Base-by-base conservation (phyloP, 2,888 invertebrate genomes). In the Cotesia congregata region DNA sequence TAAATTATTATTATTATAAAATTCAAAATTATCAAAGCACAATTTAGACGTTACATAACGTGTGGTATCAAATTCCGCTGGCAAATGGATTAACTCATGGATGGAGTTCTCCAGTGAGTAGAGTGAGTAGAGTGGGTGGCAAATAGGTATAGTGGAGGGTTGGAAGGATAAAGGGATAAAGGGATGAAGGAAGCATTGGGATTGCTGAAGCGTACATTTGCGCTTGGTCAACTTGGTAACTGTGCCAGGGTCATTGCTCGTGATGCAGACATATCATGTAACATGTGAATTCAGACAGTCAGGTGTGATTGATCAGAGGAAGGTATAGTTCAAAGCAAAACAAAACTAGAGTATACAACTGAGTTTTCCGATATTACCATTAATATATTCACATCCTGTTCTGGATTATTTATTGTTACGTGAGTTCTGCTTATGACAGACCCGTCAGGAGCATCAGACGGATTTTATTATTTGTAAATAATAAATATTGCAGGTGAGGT, bases 21-120 rank as follows among this genome's bases (percentile, higher is more conserved):
- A 30, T 30, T 30, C 0, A 30, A 30, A 30, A 30, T 30, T 30
- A 30, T 30, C 30, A 30, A 30, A 30, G 30, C 30, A 30, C 3
- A 30, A 50, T 50, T 50, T 50, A 12, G 50, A 50, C 50, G 50
- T 50, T 50, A 50, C 50, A 50, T 50, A 50, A 50, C 50, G 50
- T 9, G 50, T 50, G 3, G 12, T 2, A 50, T 12, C 12, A 67
- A 67, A 67, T 67, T 12, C 67, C 39, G 30, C 5, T 39, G 4
- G 67, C 67, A 67, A 67, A 67, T 67, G 67, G 67, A 67, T 67
- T 67, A 67, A 67, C 67, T 67, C 30, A 50, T 12, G 9, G 50
- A 50, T 2, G 12, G 2, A 50, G 9, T 50, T 50, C 50, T 12
- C 7, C 9, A 50, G 50, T 30, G 67, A 15, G 67, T 6, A 67